phyloP scores from a whole-genome alignment of 2,888 invertebrate genomes.

The Ochlodes sylvanus region DNA sequence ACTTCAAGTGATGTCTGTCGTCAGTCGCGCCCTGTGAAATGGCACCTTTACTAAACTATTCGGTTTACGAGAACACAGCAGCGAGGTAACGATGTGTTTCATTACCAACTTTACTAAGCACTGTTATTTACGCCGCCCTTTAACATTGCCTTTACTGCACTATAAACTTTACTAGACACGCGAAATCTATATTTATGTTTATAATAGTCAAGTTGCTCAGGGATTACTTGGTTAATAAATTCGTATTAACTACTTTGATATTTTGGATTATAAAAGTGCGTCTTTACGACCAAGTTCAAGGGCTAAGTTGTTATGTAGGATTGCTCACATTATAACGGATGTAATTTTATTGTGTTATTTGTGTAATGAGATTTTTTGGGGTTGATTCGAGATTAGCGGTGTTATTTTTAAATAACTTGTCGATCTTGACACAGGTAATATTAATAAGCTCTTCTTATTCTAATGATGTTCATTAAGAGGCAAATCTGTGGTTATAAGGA shows the following conservation, averaged over 20 bases:
- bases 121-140: conserved; percentile 68
- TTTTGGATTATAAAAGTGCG: conserved; percentile 5
- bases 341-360: neutral
- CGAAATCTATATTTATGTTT: conserved; percentile 13
- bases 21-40: neutral
- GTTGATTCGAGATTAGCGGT: neutral
- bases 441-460: neutral
- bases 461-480: no score
- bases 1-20: no score
- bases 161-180: conserved; percentile 30
- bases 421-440: neutral
- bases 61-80: conserved; percentile 60
- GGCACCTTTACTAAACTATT: conserved; percentile 19
- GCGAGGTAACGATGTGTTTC: conserved; percentile 69
- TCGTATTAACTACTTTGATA: conserved; percentile 13
- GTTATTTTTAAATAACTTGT: neutral
- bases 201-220: conserved; percentile 4
- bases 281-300: neutral
- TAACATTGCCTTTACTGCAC: conserved; percentile 27
- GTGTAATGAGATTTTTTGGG: neutral
- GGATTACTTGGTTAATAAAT: conserved; percentile 14
- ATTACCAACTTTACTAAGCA: conserved; percentile 70
- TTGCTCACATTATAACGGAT: neutral
- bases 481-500: no score
- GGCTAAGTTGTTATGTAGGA: neutral